Evolutionary conservation across 2,888 invertebrate species (phyloP), one percentile per base, ranked within the genome.

Genomic region (Lathronympha strigana): DNA sequence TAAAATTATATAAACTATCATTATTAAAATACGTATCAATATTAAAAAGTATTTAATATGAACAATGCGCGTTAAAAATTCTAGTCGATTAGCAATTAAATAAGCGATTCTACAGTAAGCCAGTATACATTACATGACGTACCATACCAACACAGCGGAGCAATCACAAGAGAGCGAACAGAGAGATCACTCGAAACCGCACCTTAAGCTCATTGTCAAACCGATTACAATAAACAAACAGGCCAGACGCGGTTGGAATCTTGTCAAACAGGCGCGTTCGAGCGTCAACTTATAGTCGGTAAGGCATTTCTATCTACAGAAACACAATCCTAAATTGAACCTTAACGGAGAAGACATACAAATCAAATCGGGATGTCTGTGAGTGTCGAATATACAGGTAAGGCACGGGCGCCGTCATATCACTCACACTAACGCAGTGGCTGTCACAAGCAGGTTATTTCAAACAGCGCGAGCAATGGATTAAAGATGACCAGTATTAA

Each of bases 191-290:
- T 89, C 88, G 90, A 92, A 92, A 92, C 91, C 91, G 91, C 91
- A 91, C 92, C 91, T 92, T 92, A 92, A 91, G 91, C 91, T 87
- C 90, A 91, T 92, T 91, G 91, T 91, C 88, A 91, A 91, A 91
- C 91, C 91, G 91, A 91, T 91, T 92, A 92, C 90, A 90, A 91
- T 92, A 91, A 92, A 90, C 91, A 92, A 91, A 92, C 92, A 91
- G 90, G 89, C 87, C 89, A 90, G 90, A 89, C 90, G 91, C 90
- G 90, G 90, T 90, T 92, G 92, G 92, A 92, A 92, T 92, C 92
- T 91, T 91, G 92, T 92, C 91, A 90, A 91, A 91, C 92, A 87
- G 90, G 91, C 91, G 89, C 89, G 86, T 88, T 90, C 90, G 89
- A 91, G 90, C 91, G 90, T 91, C 91, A 91, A 91, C 92, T 92